Conservation (phyloP, 2,113 vertebrate species). For the Orthochromis indermauri region DNA sequence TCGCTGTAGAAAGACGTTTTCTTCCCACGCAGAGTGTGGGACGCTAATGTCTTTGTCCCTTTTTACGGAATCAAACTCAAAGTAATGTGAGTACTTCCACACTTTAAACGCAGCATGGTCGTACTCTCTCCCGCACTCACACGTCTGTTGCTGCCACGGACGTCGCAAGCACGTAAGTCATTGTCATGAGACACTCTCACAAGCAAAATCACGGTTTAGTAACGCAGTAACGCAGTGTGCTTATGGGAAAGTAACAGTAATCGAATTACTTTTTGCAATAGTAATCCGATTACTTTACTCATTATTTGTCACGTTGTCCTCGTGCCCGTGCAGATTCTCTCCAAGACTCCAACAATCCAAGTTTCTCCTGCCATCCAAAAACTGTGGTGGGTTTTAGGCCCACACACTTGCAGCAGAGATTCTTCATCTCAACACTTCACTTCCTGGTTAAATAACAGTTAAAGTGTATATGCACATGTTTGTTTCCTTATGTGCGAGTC, state of each 20-base stretch:
- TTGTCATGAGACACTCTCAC: background rate
- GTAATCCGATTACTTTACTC: background rate
- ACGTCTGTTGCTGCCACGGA: background rate
- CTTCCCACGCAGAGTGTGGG: rapidly evolving
- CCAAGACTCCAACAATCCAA: background rate
- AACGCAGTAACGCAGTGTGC: background rate
- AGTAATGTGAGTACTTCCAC: background rate
- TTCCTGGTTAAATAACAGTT: background rate
- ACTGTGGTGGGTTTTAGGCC: background rate
- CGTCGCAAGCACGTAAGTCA: rapidly evolving
- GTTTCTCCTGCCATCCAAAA: background rate
- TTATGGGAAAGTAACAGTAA: background rate
- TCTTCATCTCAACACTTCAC: background rate
- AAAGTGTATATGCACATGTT: background rate
- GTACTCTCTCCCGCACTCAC: rapidly evolving
- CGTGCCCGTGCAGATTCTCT: rapidly evolving
- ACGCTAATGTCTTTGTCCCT: background rate
- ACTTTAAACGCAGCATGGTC: rapidly evolving
- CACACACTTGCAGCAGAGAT: background rate
- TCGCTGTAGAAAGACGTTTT: background rate
- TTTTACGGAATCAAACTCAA: rapidly evolving
- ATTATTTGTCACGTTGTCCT: background rate
- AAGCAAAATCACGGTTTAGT: background rate
- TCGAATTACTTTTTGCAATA: rapidly evolving
- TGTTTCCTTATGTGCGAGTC: background rate